phyloP scores from a whole-genome alignment of 2,797 vertebrate genomes.

The Pogoniulus pusillus region DNA sequence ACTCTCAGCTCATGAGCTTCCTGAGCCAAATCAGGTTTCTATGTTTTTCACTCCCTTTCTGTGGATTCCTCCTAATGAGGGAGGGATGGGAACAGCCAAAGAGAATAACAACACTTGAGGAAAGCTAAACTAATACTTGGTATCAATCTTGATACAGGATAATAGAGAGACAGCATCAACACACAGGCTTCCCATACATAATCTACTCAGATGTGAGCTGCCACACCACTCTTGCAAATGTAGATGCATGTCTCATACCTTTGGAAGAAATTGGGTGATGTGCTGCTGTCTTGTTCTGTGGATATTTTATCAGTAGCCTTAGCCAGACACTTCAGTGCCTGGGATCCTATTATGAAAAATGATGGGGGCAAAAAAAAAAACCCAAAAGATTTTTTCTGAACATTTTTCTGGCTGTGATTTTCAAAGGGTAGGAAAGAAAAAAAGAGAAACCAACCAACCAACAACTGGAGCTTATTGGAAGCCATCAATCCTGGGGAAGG shows the following conservation, averaged over 20 bases:
- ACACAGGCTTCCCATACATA: background rate
- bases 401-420: background rate
- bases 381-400: background rate
- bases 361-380: background rate
- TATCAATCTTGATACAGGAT: background rate
- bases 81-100: background rate
- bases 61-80: slow-evolving; percentile 10
- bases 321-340: background rate
- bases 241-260: background rate
- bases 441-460: too few relatives aligned
- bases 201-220: background rate
- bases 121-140: background rate
- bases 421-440: background rate
- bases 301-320: background rate
- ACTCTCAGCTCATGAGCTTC: background rate
- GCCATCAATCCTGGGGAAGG: background rate
- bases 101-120: background rate
- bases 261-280: background rate
- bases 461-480: slow-evolving; percentile 1
- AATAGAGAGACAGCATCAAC: background rate
- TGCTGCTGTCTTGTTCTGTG: background rate
- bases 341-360: background rate
- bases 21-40: background rate
- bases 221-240: background rate
- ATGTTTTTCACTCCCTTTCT: background rate